Percentiles rank a stretch among this genome's conserved stretches.
Conservation (phyloP, 1,140 invertebrate species). For the Pseudoatta argentina region DNA sequence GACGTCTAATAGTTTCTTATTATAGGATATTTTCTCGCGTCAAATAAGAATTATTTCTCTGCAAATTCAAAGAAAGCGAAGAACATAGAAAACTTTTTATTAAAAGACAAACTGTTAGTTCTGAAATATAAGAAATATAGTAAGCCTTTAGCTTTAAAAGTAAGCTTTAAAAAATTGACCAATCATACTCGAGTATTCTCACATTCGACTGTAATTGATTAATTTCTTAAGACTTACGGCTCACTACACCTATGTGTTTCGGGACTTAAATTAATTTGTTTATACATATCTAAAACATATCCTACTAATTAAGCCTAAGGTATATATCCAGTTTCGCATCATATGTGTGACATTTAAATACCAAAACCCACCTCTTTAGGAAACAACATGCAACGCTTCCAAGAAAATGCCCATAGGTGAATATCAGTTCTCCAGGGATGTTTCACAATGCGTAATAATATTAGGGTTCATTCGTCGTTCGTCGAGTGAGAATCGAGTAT, state of each 20-base stretch:
- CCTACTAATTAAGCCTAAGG: not conserved
- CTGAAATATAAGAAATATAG: no score
- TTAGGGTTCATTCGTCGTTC: constrained; percentile 30
- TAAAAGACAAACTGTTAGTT: not conserved
- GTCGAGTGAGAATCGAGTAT: not conserved
- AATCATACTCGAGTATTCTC: no score
- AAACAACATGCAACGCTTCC: not conserved
- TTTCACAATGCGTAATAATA: constrained; percentile 35
- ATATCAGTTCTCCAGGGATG: not conserved
- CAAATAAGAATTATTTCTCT: not conserved
- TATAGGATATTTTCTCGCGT: not conserved
- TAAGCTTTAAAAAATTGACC: no score
- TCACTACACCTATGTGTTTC: no score
- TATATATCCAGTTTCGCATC: not conserved
- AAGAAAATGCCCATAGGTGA: not conserved
- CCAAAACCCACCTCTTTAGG: not conserved
- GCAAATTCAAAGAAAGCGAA: not conserved
- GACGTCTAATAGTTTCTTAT: not conserved
- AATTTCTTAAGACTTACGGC: no score
- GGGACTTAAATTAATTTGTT: not conserved
- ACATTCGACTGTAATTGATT: no score
- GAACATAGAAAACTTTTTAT: not conserved
- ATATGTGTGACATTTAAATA: not conserved
- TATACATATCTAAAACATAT: not conserved
- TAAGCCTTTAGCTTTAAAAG: no score